Conservation (phyloP, 2,888 invertebrate genomes). For the Scaptomyza tumidula region DNA sequence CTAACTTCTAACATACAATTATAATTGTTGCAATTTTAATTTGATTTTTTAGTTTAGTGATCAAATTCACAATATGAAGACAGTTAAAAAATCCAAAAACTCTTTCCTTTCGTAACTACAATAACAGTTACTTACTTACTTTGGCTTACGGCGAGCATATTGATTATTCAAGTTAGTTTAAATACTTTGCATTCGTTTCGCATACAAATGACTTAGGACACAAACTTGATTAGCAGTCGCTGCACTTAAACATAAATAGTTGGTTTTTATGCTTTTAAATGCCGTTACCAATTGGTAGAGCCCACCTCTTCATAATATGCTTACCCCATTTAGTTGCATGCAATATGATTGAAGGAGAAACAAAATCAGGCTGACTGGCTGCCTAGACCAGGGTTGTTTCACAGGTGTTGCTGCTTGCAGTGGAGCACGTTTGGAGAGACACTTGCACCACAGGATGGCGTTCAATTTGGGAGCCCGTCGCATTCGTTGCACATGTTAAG, state of each 20-base stretch:
- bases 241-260: slow-evolving; percentile 1
- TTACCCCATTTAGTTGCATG: slow-evolving; percentile 14
- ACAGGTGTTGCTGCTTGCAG: slow-evolving; percentile 42
- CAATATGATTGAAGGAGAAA: slow-evolving; percentile 55
- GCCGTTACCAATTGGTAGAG: slow-evolving; percentile 71
- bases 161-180: not conserved
- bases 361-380: slow-evolving; percentile 38
- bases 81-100: too few relatives aligned
- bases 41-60: too few relatives aligned
- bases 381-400: slow-evolving; percentile 26
- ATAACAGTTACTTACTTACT: not conserved
- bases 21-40: not conserved
- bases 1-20: not conserved
- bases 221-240: slow-evolving; percentile 49
- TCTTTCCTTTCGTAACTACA: not conserved
- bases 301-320: not conserved
- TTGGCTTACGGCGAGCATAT: not conserved
- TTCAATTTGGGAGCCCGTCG: slow-evolving; percentile 28
- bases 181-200: not conserved
- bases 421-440: not conserved
- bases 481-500: slow-evolving; percentile 18
- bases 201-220: slow-evolving; percentile 58
- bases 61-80: too few relatives aligned
- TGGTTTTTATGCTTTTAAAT: slow-evolving; percentile 46
- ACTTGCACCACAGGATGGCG: slow-evolving; percentile 16